phyloP scores from a whole-genome alignment of 2,113 vertebrate species.

The Centropus bengalensis region DNA sequence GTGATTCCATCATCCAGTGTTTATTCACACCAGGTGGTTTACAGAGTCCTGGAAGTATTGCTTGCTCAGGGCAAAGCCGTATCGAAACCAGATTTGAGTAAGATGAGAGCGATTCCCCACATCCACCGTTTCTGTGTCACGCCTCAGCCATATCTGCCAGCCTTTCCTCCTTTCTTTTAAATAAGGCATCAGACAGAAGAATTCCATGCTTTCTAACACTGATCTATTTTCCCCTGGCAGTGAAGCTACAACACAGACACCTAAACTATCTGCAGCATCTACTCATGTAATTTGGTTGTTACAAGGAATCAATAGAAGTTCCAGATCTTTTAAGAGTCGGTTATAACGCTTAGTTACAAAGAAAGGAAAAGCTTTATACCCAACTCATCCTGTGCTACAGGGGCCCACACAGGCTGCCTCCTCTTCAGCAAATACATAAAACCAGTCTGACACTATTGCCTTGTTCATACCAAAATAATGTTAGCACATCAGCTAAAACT shows the following conservation, averaged over 20 bases:
- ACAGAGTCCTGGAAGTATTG: not conserved
- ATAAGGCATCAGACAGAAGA: not conserved
- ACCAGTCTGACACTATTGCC: not conserved
- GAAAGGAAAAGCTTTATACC: not conserved
- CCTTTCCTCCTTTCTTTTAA: not conserved
- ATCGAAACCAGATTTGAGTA: not conserved
- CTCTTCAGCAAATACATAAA: not conserved
- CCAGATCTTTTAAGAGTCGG: not conserved
- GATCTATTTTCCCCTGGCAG: not conserved
- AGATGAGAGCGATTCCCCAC: not conserved
- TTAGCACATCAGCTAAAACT: not conserved
- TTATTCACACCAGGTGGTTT: not conserved
- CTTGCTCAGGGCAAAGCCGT: not conserved
- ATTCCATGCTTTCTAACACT: not conserved
- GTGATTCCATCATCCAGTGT: not conserved
- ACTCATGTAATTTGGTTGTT: not conserved
- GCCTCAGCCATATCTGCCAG: not conserved
- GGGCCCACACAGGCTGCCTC: not conserved
- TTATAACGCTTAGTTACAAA: not conserved
- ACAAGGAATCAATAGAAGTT: not conserved
- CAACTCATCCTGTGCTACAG: not conserved
- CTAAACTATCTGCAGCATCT: not conserved
- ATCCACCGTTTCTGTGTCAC: not conserved
- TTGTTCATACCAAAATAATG: not conserved
- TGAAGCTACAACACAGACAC: not conserved